Conservation (phyloP, 2,113 vertebrate species). For the Mirounga angustirostris region DNA sequence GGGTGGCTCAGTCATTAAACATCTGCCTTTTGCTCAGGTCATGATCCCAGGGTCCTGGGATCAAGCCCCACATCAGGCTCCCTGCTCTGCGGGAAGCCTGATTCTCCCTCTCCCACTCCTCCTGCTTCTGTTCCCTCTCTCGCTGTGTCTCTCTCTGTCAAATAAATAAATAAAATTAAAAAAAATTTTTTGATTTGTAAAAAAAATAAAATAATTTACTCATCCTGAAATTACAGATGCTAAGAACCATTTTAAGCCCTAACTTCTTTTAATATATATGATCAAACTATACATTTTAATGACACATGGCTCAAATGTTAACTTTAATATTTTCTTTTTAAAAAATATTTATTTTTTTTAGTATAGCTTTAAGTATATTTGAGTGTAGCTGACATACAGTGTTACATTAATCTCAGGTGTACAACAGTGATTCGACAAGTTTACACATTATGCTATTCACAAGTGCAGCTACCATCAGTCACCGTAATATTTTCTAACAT, state of each 20-base stretch:
- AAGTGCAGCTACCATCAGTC: neutral
- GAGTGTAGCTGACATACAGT: neutral
- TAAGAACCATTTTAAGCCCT: neutral
- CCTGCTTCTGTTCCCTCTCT: no score
- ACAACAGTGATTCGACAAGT: neutral
- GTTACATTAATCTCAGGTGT: neutral
- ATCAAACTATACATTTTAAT: constrained; percentile 10
- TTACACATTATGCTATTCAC: neutral
- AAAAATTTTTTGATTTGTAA: no score
- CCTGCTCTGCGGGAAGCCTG: no score
- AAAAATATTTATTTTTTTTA: neutral
- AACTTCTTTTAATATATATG: neutral
- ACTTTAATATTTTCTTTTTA: neutral
- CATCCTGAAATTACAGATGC: neutral
- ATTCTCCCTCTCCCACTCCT: no score
- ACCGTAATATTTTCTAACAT: constrained; percentile 48
- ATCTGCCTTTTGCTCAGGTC: no score
- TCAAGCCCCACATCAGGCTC: no score
- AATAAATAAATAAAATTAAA: no score
- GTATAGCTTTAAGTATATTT: neutral
- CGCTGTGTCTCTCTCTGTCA: no score
- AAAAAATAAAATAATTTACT: neutral
- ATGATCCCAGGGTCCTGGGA: no score
- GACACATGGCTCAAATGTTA: neutral
- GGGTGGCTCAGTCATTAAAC: no score